Conservation (phyloP, 2,113 vertebrate genomes). For the Tragelaphus imberbis region DNA sequence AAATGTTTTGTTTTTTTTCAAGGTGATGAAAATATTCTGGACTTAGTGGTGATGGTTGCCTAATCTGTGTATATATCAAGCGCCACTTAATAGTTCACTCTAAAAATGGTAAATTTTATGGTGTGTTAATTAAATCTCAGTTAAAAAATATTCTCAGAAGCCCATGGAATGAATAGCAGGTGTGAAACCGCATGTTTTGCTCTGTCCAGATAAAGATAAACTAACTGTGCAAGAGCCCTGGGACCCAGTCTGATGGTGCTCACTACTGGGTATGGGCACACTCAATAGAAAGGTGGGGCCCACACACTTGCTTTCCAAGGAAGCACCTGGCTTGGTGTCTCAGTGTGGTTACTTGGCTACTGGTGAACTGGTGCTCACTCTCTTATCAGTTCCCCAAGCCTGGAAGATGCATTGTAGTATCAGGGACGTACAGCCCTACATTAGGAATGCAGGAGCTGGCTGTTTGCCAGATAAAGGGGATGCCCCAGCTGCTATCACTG, state of each 20-base stretch:
- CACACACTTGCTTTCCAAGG: not conserved
- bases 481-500: not conserved
- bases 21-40: conserved; percentile 1
- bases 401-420: not conserved
- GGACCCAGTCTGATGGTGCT: not conserved
- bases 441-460: not conserved
- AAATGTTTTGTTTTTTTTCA: not conserved
- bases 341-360: not conserved
- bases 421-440: not conserved
- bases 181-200: not conserved
- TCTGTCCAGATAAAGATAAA: not conserved
- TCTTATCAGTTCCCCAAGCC: not conserved
- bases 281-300: not conserved
- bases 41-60: not conserved
- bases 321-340: not conserved
- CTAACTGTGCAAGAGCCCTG: not conserved
- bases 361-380: not conserved
- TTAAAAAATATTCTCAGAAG: not conserved
- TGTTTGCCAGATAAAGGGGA: not conserved
- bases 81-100: not conserved
- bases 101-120: not conserved
- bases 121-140: not conserved
- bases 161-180: not conserved
- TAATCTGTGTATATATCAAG: not conserved
- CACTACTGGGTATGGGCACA: accelerated